Conservation (phyloP, 2,888 invertebrate genomes). For the Pelosia muscerda region DNA sequence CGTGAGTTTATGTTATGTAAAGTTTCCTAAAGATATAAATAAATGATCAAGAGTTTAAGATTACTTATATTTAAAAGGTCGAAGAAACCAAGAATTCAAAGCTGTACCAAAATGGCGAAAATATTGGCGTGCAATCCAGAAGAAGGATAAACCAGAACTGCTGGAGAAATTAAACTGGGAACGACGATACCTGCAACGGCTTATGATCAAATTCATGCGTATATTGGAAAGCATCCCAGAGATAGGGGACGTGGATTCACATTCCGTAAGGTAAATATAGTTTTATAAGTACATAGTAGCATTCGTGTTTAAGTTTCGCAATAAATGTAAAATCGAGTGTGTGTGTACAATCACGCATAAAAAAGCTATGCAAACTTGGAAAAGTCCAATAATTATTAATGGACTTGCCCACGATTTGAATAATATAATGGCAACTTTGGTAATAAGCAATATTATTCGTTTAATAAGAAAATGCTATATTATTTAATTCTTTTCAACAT, state of each 20-base stretch:
- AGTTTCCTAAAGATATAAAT: too few species aligned
- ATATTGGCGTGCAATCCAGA: constrained; percentile 96
- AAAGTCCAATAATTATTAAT: not conserved
- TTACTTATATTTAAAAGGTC: constrained; percentile 75
- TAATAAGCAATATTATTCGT: too few species aligned
- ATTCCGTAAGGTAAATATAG: constrained; percentile 82
- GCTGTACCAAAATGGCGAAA: constrained; percentile 96
- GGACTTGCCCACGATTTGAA: too few species aligned
- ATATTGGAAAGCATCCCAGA: constrained; percentile 92
- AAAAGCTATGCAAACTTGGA: not conserved
- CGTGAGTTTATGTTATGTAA: too few species aligned
- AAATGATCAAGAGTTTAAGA: not conserved
- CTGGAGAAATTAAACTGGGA: constrained; percentile 93
- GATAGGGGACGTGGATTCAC: constrained; percentile 86
- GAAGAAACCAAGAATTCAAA: constrained; percentile 95
- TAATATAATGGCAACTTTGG: too few species aligned
- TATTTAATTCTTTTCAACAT: too few species aligned
- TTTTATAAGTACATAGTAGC: too few species aligned
- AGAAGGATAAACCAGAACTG: constrained; percentile 92
- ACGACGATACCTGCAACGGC: constrained; percentile 92
- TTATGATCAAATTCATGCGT: constrained; percentile 95
- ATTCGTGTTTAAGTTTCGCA: not conserved
- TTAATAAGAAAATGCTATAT: too few species aligned
- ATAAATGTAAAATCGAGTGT: not conserved
- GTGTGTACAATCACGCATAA: too few species aligned